These are phyloP conservation scores for Eriosoma lanigerum DNA, from an alignment of 1,140 invertebrate species.

Conservation along the genomic window DNA sequence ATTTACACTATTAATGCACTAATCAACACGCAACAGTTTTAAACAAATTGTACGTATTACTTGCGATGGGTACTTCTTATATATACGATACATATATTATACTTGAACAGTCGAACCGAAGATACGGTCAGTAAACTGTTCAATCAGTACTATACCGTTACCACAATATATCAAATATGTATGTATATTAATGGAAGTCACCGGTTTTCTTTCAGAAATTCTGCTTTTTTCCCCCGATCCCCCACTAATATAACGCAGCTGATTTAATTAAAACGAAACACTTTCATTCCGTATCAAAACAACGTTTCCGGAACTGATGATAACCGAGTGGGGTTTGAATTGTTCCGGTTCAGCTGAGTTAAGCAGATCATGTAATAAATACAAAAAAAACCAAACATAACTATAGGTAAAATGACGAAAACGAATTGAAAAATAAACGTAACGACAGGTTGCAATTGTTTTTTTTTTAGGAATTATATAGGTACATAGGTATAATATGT, in stretches of 20 bases:
- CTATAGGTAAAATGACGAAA: slow-evolving; percentile 14
- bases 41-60: no score
- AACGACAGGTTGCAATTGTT: not conserved
- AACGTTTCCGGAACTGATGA: slow-evolving; percentile 45
- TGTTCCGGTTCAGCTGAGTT: slow-evolving; percentile 44
- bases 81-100: no score
- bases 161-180: not conserved
- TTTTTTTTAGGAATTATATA: no score
- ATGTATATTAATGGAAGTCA: not conserved
- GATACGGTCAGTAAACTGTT: not conserved
- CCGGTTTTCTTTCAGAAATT: slow-evolving; percentile 22
- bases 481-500: no score
- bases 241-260: not conserved
- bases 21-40: no score
- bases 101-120: no score
- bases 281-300: slow-evolving; percentile 35
- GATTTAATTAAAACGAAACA: slow-evolving; percentile 45
- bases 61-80: no score
- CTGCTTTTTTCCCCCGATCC: slow-evolving; percentile 33
- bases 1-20: no score
- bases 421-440: slow-evolving; percentile 32
- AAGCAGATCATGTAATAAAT: slow-evolving; percentile 11
- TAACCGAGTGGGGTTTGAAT: slow-evolving; percentile 16
- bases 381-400: slow-evolving; percentile 12
- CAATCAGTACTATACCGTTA: not conserved